A percentile compares a stretch with the other conserved stretches of the same genome.
Conservation (phyloP, 2,888 invertebrate species). For the Drosophila maculinotata region DNA sequence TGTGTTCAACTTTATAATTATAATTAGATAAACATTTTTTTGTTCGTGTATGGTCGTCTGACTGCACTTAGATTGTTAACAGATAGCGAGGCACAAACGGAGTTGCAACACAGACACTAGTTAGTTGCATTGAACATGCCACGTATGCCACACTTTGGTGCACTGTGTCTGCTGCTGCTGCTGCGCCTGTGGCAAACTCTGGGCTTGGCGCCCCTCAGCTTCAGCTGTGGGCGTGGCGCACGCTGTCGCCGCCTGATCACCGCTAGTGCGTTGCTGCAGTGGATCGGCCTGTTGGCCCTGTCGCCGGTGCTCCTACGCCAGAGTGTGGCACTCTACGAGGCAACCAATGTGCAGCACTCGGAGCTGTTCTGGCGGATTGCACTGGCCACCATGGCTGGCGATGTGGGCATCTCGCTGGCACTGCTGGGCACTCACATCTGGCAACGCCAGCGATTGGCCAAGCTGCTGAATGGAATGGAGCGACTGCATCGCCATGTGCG, state of each 20-base stretch:
- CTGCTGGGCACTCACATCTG: constrained; percentile 53
- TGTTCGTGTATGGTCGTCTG: neutral
- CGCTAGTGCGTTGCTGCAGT: constrained; percentile 34
- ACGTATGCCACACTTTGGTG: constrained; percentile 63
- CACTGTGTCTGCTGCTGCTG: constrained; percentile 56
- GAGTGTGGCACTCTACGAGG: constrained; percentile 58
- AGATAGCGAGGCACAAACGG: neutral
- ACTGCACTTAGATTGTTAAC: constrained; percentile 4
- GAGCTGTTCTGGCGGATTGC: constrained; percentile 60
- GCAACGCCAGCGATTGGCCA: constrained; percentile 46
- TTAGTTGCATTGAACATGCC: constrained; percentile 62
- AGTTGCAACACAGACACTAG: neutral
- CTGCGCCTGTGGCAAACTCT: constrained; percentile 67
- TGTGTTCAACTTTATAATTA: too few species aligned
- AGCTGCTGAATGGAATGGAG: constrained; percentile 42
- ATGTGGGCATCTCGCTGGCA: constrained; percentile 58
- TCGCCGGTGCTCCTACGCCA: constrained; percentile 60
- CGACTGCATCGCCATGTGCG: constrained; percentile 21
- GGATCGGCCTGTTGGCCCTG: constrained; percentile 42
- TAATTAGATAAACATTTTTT: too few species aligned
- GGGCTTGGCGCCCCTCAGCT: constrained; percentile 66
- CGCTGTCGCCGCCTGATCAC: constrained; percentile 40
- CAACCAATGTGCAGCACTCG: constrained; percentile 68
- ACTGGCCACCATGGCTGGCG: constrained; percentile 59
- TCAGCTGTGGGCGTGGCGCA: constrained; percentile 18